phyloP scores from a whole-genome alignment of 1,140 invertebrate species.

The Eupristina koningsbergeri region DNA sequence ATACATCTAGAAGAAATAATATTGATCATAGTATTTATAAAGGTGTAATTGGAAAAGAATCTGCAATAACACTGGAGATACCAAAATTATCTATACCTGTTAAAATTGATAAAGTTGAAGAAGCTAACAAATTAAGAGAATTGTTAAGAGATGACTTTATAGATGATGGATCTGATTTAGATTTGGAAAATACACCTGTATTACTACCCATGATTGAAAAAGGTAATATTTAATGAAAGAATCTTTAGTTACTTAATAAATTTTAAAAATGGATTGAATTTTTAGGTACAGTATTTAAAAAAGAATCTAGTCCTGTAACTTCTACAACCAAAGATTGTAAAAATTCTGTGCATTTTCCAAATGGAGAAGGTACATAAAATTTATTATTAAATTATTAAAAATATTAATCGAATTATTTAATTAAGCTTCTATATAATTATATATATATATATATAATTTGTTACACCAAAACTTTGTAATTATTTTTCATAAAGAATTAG shows the following conservation, averaged over 20 bases:
- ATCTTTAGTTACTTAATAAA: not conserved
- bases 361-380: constrained; percentile 64
- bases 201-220: constrained; percentile 61
- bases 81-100: constrained; percentile 64
- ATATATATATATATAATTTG: too few species aligned
- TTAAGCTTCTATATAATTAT: too few species aligned
- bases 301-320: constrained; percentile 35
- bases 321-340: constrained; percentile 16
- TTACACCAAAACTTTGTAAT: too few species aligned
- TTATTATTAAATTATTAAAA: too few species aligned
- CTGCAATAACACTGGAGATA: constrained; percentile 55
- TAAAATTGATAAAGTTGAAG: constrained; percentile 62
- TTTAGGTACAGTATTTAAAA: constrained; percentile 56
- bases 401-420: too few species aligned
- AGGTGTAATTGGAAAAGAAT: constrained; percentile 53
- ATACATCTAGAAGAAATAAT: constrained; percentile 43
- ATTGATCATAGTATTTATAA: constrained; percentile 43
- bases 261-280: constrained; percentile 28
- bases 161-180: constrained; percentile 60
- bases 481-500: too few species aligned
- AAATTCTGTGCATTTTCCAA: constrained; percentile 62
- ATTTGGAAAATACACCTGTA: constrained; percentile 59
- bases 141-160: constrained; percentile 67
- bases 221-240: constrained; percentile 48
- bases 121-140: constrained; percentile 63